Evolutionary conservation across 2,888 invertebrate species (phyloP).

Genomic region (Hipparchia semele): DNA sequence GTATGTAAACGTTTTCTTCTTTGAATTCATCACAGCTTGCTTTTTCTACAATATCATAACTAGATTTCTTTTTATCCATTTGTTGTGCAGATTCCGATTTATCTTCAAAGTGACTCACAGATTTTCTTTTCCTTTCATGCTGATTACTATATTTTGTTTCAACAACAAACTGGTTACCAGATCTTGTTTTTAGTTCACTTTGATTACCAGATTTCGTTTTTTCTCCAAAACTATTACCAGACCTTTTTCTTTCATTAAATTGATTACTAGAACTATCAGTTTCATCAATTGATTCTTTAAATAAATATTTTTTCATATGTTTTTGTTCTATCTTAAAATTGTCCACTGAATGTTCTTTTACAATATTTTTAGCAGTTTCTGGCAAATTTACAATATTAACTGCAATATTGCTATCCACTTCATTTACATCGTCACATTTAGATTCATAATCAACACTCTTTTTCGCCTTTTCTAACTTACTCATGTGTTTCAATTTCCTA

Average conservation of each 20-base stretch:
- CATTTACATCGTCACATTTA: not conserved
- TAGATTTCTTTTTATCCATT: not conserved
- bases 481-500: too few species aligned
- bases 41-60: not conserved
- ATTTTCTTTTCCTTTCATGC: not conserved
- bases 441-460: not conserved
- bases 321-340: not conserved
- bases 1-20: not conserved
- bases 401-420: not conserved
- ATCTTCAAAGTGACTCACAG: not conserved
- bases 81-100: not conserved
- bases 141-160: not conserved
- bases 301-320: not conserved
- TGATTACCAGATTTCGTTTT: not conserved
- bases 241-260: not conserved
- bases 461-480: slow-evolving; percentile 20
- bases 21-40: not conserved
- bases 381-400: not conserved
- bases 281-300: not conserved
- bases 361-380: not conserved
- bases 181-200: not conserved
- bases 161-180: not conserved
- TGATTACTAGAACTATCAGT: not conserved
- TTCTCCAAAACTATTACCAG: not conserved
- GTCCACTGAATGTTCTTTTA: not conserved